phyloP scores from a whole-genome alignment of 2,888 invertebrate species.

The Pharmacophagus antenor region DNA sequence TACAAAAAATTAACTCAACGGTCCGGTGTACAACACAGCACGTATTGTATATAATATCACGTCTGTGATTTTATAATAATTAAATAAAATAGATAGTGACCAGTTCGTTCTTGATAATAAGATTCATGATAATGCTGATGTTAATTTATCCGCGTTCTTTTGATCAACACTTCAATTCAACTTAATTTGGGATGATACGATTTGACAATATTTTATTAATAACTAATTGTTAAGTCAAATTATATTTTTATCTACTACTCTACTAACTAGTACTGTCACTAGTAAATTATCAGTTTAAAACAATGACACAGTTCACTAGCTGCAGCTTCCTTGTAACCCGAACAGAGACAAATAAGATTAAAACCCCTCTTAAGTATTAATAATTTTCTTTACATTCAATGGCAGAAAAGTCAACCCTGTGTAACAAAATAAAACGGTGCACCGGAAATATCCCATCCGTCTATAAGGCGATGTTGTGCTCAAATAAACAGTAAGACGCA shows the following conservation, averaged over 20 bases:
- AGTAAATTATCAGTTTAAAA: too few relatives aligned
- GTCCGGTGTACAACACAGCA: neutral
- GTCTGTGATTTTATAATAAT: neutral
- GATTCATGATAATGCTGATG: neutral
- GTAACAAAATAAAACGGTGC: slow-evolving; percentile 43
- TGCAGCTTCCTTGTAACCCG: too few relatives aligned
- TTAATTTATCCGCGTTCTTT: too few relatives aligned
- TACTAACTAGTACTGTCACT: too few relatives aligned
- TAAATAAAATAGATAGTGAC: neutral
- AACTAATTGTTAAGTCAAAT: too few relatives aligned
- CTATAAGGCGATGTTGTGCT: slow-evolving; percentile 39
- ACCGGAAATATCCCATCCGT: slow-evolving; percentile 58
- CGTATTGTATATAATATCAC: neutral
- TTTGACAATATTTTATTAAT: too few relatives aligned
- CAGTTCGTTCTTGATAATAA: neutral
- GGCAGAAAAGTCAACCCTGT: slow-evolving; percentile 31
- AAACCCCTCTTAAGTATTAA: neutral
- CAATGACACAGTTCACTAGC: too few relatives aligned
- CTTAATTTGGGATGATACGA: too few relatives aligned
- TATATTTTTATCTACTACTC: too few relatives aligned
- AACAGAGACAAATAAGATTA: neutral
- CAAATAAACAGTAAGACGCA: slow-evolving; percentile 38
- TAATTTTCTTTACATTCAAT: neutral
- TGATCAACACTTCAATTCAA: too few relatives aligned
- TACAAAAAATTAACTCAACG: neutral